Percentiles rank a stretch among this genome's conserved stretches.
phyloP scores from a whole-genome alignment of 2,888 invertebrate genomes.

The Xanthostigma xanthostigma region DNA sequence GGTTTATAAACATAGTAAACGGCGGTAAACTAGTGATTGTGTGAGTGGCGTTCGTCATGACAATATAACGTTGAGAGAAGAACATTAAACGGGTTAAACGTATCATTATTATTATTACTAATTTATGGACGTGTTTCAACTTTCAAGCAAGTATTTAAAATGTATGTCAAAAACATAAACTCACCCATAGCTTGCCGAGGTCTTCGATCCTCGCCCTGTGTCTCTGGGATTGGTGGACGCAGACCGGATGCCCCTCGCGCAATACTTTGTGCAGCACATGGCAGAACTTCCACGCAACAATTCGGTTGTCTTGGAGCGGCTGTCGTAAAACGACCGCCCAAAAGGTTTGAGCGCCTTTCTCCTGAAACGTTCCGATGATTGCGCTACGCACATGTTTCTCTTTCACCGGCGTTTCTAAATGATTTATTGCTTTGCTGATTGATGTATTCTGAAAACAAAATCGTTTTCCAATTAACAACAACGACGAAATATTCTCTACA shows the following conservation, averaged over 20 bases:
- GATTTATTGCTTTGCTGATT: slow-evolving; percentile 86
- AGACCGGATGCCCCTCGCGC: slow-evolving; percentile 84
- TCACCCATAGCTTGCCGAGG: slow-evolving; percentile 83
- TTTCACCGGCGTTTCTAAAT: slow-evolving; percentile 85
- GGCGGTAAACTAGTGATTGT: too few species aligned
- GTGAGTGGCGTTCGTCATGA: too few species aligned
- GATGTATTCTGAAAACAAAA: slow-evolving; percentile 54
- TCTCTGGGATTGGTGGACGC: slow-evolving; percentile 70
- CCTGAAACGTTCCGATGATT: slow-evolving; percentile 89
- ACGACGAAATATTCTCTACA: too few species aligned
- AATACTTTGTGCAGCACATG: slow-evolving; percentile 93
- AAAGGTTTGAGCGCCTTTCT: slow-evolving; percentile 80
- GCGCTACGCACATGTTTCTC: slow-evolving; percentile 96
- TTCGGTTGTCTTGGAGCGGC: slow-evolving; percentile 81
- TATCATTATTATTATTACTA: background rate
- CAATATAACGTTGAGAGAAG: too few species aligned
- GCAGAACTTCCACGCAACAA: slow-evolving; percentile 98
- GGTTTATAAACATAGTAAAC: too few species aligned
- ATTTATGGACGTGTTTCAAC: background rate
- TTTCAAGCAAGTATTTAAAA: background rate
- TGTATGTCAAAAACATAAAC: slow-evolving; percentile 13
- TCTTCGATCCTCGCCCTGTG: slow-evolving; percentile 69
- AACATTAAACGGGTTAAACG: background rate
- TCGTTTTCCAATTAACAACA: too few species aligned
- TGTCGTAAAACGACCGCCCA: slow-evolving; percentile 58